Evolutionary conservation across 2,888 invertebrate species (phyloP), one percentile per base, ranked within the genome.

Genomic region (Callimorpha dominula): DNA sequence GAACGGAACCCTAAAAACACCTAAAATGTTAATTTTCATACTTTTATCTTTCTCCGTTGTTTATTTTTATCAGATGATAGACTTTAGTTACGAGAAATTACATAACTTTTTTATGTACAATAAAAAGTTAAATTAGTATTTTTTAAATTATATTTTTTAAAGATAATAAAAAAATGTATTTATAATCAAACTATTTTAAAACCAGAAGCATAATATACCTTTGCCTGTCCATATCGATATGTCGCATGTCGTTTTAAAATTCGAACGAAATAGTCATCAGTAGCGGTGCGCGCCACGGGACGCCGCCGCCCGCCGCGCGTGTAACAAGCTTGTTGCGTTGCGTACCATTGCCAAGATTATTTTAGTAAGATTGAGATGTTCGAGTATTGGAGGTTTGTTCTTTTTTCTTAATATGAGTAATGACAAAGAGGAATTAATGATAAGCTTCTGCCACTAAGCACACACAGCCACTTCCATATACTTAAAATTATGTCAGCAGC

Each of bases 281-380:
- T 90, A 91, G 91, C 90, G 81, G 77, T 75, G 73, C 74, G 75
- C 80, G 66, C 86, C 77, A 77, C 88, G 82, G 87, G 87, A 78
- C 42, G 78, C 71, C 72, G 62, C 78, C 78, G 77, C 85, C 86
- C 79, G 87, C 71, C 78, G 81, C 71, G 84, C 85, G 64, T 71
- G 63, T 81, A 82, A 81, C 81, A 78, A 83, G 80, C 74, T 80
- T 84, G 83, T 84, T 79, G 76, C 73, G 76, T 78, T 77, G 75
- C 73, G 67, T 73, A 83, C 77, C 76, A 76, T 68, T 77, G 77
- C 74, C 71, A 64, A 78, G 73, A 63, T 75, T 70, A 77, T 74
- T 69, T 80, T 81, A 72, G 71, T 78, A 77, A 71, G 80, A 82
- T 82, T 82, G 65, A 80, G 76, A 77, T 73, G 73, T 75, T 76